Evolutionary conservation across 2,888 invertebrate species (phyloP).

Genomic region (Amphipoea lucens): DNA sequence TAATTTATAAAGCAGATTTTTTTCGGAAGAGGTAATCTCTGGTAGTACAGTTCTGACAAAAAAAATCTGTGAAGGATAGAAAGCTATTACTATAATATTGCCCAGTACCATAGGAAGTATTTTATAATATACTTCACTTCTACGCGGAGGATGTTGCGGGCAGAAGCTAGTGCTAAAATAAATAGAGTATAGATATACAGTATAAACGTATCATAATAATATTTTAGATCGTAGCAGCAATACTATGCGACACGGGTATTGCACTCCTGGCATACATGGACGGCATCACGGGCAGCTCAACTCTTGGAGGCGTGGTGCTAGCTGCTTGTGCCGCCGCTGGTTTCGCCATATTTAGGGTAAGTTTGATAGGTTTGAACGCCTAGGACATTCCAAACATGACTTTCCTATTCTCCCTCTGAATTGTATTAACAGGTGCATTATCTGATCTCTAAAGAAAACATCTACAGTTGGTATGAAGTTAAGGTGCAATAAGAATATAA

Average conservation of each 20-base stretch:
- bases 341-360: slow-evolving; percentile 97
- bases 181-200: neutral
- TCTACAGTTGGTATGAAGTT: neutral
- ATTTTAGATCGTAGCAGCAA: slow-evolving; percentile 97
- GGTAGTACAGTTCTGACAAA: neutral
- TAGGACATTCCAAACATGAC: neutral
- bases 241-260: slow-evolving; percentile 97
- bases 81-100: neutral
- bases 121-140: neutral
- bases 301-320: slow-evolving; percentile 96
- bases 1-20: no score
- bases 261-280: slow-evolving; percentile 98
- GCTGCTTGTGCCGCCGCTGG: slow-evolving; percentile 97
- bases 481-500: slow-evolving; percentile 8
- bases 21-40: neutral
- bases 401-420: neutral
- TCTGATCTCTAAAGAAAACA: neutral
- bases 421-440: neutral
- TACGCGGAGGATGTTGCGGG: no score
- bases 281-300: slow-evolving; percentile 97
- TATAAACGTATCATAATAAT: neutral
- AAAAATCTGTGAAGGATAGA: neutral
- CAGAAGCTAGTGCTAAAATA: neutral
- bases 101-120: neutral
- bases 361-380: neutral